phyloP scores from a whole-genome alignment of 2,113 vertebrate genomes.

The Podiceps cristatus region DNA sequence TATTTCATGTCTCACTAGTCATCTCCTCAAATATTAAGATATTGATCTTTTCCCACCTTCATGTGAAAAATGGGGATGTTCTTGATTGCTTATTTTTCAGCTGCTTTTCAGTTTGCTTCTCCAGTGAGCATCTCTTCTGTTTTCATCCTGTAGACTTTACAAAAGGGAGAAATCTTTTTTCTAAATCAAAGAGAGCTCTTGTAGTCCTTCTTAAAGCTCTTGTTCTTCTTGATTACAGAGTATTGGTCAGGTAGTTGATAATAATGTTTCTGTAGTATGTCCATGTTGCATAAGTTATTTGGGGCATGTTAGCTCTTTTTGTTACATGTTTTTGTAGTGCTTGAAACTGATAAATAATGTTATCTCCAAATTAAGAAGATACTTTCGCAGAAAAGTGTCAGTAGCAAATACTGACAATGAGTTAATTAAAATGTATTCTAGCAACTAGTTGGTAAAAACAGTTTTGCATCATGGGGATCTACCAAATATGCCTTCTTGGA shows the following conservation, averaged over 20 bases:
- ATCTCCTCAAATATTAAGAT: not conserved
- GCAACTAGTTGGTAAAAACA: not conserved
- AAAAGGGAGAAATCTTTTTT: not conserved
- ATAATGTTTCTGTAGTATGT: not conserved
- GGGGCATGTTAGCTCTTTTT: not conserved
- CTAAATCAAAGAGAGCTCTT: not conserved
- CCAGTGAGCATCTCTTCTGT: not conserved
- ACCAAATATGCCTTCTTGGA: not conserved
- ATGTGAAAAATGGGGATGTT: not conserved
- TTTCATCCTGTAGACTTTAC: not conserved
- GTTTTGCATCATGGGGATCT: not conserved
- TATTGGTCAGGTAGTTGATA: not conserved
- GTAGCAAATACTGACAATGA: not conserved
- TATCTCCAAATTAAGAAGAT: not conserved
- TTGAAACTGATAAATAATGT: not conserved
- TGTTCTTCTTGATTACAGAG: not conserved
- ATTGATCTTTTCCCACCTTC: not conserved
- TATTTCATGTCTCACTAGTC: constrained; percentile 11
- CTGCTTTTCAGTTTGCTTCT: not conserved
- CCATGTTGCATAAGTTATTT: not conserved
- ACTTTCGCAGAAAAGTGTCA: not conserved
- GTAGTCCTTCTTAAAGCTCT: not conserved
- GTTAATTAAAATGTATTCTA: not conserved
- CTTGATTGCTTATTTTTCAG: not conserved
- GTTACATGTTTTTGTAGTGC: not conserved